Conservation (phyloP, 2,113 vertebrate genomes). For the Arenaria interpres region DNA sequence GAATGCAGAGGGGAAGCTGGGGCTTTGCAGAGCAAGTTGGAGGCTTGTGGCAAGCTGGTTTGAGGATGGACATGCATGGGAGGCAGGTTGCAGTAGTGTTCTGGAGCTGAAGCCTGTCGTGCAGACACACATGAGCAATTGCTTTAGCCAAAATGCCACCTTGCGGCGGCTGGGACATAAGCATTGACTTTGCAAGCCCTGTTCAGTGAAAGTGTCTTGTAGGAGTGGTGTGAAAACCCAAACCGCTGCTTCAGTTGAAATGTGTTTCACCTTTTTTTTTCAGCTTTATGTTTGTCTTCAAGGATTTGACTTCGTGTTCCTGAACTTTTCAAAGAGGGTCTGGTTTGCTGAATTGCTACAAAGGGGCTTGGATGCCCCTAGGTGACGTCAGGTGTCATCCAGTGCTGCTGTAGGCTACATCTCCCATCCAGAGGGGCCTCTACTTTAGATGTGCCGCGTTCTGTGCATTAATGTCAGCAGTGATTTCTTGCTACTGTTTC, state of each 20-base stretch:
- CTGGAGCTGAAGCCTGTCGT: background rate
- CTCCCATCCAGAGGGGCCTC: background rate
- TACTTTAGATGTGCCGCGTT: fast-evolving
- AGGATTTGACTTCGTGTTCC: background rate
- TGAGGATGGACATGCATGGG: background rate
- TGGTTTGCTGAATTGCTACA: background rate
- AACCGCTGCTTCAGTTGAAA: background rate
- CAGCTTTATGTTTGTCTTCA: background rate
- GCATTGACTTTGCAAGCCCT: background rate
- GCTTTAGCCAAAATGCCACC: background rate
- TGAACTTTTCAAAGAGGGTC: background rate
- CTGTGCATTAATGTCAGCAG: background rate
- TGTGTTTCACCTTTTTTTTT: background rate
- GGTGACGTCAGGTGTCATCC: background rate
- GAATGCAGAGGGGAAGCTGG: background rate
- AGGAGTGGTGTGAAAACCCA: background rate
- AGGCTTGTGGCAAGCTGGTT: background rate
- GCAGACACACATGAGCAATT: background rate
- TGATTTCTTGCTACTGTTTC: background rate
- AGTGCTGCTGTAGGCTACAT: background rate
- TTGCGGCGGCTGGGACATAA: fast-evolving
- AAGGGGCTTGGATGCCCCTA: background rate
- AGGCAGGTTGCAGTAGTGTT: background rate
- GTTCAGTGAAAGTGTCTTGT: background rate
- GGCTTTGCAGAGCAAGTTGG: background rate